phyloP scores from a whole-genome alignment of 1,140 invertebrate species.

The Sminthurinus signatus region DNA sequence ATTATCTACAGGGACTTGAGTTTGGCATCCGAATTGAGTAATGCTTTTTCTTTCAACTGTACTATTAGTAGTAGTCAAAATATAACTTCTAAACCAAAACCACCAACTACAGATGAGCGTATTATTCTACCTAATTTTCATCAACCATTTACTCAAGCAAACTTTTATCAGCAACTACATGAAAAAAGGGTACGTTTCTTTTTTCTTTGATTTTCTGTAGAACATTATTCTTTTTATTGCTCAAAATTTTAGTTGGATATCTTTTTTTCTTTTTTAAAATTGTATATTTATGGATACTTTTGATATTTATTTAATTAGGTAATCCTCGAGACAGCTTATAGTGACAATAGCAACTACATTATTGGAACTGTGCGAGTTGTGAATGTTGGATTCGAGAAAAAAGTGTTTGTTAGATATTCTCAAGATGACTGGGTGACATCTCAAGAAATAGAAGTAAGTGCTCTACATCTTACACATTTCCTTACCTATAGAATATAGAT shows the following conservation, averaged over 20 bases:
- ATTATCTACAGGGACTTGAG: slow-evolving; percentile 7
- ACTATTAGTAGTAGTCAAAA: too few relatives aligned
- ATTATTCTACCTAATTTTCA: slow-evolving; percentile 19
- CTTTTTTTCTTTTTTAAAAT: too few relatives aligned
- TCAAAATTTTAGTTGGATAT: slow-evolving; percentile 1
- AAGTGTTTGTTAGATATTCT: slow-evolving; percentile 77
- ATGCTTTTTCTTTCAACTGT: neutral
- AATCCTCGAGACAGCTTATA: slow-evolving; percentile 68
- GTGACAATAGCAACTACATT: slow-evolving; percentile 64
- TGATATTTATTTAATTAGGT: slow-evolving; percentile 25
- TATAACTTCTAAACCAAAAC: neutral
- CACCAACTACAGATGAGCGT: neutral
- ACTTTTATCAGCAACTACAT: slow-evolving; percentile 14
- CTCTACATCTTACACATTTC: too few relatives aligned
- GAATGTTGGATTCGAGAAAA: slow-evolving; percentile 87
- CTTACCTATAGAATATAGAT: too few relatives aligned
- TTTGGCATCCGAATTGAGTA: neutral
- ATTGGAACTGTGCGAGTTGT: slow-evolving; percentile 76
- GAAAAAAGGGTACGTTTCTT: slow-evolving; percentile 3
- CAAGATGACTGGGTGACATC: slow-evolving; percentile 77
- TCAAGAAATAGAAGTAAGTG: slow-evolving; percentile 62
- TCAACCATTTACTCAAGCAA: slow-evolving; percentile 7
- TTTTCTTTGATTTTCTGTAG: too few relatives aligned
- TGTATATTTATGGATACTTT: too few relatives aligned
- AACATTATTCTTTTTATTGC: too few relatives aligned